These are phyloP conservation scores for Enteromius mattozi DNA, from an alignment of 2,797 vertebrate species.

Conservation along the genomic window DNA sequence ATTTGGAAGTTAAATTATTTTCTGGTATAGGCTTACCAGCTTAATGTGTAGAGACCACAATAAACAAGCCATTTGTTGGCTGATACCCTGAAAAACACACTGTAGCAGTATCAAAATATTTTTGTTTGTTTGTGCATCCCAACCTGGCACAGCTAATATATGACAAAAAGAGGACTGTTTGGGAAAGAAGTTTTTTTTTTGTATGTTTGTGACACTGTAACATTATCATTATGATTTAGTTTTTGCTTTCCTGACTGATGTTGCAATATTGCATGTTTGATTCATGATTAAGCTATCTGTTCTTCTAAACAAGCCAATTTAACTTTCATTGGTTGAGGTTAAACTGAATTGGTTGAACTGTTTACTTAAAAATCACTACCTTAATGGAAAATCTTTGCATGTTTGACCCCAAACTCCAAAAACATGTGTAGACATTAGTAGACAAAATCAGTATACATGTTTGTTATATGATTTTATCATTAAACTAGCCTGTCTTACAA, in stretches of 20 bases:
- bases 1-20: background rate
- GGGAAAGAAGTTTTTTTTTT: background rate
- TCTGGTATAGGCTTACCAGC: background rate
- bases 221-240: background rate
- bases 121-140: background rate
- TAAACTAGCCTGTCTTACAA: background rate
- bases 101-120: background rate
- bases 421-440: too few relatives aligned
- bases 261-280: background rate
- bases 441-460: background rate
- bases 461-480: background rate
- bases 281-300: background rate
- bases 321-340: background rate
- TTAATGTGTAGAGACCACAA: background rate
- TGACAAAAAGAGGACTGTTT: background rate
- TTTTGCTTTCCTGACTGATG: background rate
- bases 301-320: background rate
- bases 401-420: background rate
- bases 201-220: background rate
- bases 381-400: background rate
- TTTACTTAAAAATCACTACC: background rate
- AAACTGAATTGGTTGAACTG: background rate
- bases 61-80: background rate
- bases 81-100: background rate
- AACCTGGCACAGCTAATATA: background rate